Percentiles rank a stretch among this genome's conserved stretches.
Evolutionary conservation across 1,140 invertebrate genomes (phyloP).

Genomic region (Zaprionus capensis): DNA sequence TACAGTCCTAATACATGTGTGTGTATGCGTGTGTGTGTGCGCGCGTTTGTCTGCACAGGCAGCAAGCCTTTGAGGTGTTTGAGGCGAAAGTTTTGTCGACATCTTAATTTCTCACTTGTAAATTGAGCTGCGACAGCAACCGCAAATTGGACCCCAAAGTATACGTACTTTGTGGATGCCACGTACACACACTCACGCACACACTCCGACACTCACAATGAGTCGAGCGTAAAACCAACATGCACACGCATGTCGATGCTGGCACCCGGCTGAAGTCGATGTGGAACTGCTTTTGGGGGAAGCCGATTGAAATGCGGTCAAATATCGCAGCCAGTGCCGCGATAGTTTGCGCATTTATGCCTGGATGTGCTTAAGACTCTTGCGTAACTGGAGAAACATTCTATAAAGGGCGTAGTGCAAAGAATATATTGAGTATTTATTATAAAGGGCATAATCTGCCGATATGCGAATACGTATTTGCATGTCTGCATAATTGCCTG

Average conservation of each 20-base stretch:
- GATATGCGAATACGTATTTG: not conserved
- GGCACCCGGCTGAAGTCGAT: not conserved
- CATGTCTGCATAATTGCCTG: not conserved
- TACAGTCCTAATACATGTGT: not conserved
- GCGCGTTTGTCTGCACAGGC: conserved; percentile 14
- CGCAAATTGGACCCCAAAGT: conserved; percentile 81
- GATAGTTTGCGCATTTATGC: not conserved
- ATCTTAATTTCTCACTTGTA: conserved; percentile 82
- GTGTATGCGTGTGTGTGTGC: conserved; percentile 2
- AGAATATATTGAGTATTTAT: not conserved
- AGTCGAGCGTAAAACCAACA: conserved; percentile 66
- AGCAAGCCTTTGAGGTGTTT: conserved; percentile 47
- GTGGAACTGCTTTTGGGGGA: not conserved
- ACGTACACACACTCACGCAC: conserved; percentile 28
- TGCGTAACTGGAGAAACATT: not conserved
- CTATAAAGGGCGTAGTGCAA: not conserved
- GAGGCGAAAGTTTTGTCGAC: conserved; percentile 69
- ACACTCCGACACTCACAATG: conserved; percentile 27
- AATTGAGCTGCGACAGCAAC: conserved; percentile 80
- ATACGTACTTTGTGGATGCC: conserved; percentile 80
- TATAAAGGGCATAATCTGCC: not conserved
- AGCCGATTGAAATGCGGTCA: not conserved
- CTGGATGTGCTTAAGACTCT: not conserved
- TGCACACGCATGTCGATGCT: conserved; percentile 29
- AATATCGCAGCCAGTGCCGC: not conserved